phyloP scores from a whole-genome alignment of 2,797 vertebrate species.

The Amniataba percoides region DNA sequence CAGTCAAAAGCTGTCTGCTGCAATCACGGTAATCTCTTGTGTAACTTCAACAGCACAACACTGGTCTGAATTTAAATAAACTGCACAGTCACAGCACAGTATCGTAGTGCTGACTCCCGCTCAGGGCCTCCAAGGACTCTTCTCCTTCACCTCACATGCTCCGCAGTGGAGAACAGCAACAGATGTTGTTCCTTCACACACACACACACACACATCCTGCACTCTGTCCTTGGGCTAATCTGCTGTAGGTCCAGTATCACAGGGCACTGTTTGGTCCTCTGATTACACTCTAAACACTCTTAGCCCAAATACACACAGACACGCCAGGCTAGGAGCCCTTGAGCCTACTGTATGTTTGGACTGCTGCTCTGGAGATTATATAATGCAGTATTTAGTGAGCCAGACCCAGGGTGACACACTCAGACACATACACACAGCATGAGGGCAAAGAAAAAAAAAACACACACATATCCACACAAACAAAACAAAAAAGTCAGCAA shows the following conservation, averaged over 20 bases:
- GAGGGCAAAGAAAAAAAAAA: background rate
- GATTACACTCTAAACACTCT: conserved; percentile 6
- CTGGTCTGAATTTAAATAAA: conserved; percentile 8
- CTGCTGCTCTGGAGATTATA: conserved; percentile 51
- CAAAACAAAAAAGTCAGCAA: background rate
- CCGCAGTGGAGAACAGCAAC: conserved; percentile 15
- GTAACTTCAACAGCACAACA: background rate
- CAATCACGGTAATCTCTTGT: background rate
- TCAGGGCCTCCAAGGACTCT: conserved; percentile 4
- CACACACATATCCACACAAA: background rate
- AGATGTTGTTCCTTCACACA: conserved; percentile 4
- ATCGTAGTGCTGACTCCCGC: conserved; percentile 16
- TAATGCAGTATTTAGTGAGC: conserved; percentile 40
- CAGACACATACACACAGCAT: background rate
- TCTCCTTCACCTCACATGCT: background rate
- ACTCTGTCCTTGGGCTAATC: conserved; percentile 46
- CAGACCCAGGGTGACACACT: conserved; percentile 17
- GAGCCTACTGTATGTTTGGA: conserved; percentile 17
- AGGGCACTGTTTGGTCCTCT: background rate
- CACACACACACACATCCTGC: background rate
- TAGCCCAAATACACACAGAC: background rate
- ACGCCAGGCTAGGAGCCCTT: background rate
- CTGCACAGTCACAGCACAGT: background rate
- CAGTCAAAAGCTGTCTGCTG: background rate
- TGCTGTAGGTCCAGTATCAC: conserved; percentile 29